Evolutionary conservation across 2,888 invertebrate genomes (phyloP).

Genomic region (Drymonia ruficornis): DNA sequence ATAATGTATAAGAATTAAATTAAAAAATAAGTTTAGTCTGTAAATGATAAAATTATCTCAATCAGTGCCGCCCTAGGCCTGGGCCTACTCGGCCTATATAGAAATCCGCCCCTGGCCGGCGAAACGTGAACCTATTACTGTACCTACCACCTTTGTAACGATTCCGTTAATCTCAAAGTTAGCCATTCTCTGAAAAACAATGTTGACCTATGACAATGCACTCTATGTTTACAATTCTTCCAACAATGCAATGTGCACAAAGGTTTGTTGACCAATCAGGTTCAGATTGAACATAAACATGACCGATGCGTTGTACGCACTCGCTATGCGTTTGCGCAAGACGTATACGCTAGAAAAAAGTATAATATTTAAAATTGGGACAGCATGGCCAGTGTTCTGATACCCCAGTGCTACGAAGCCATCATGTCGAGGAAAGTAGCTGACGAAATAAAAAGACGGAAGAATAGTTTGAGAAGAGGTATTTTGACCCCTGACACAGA

Average conservation of each 20-base stretch:
- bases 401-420: slow-evolving; percentile 37
- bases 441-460: slow-evolving; percentile 59
- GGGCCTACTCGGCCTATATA: no score
- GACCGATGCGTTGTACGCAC: slow-evolving; percentile 8
- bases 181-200: slow-evolving; percentile 5
- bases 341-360: neutral
- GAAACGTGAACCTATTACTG: no score
- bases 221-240: slow-evolving; percentile 37
- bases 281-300: slow-evolving; percentile 35
- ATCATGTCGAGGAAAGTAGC: slow-evolving; percentile 44
- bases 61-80: no score
- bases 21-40: no score
- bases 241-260: slow-evolving; percentile 31
- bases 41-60: no score
- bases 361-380: slow-evolving; percentile 9
- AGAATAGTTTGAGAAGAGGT: slow-evolving; percentile 62
- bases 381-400: slow-evolving; percentile 42
- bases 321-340: neutral
- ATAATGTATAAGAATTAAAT: no score
- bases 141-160: no score
- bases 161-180: no score
- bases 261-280: slow-evolving; percentile 35
- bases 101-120: no score
- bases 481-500: slow-evolving; percentile 7
- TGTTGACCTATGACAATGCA: slow-evolving; percentile 17